Conservation (phyloP, 2,113 vertebrate genomes). For the Pituophis catenifer region DNA sequence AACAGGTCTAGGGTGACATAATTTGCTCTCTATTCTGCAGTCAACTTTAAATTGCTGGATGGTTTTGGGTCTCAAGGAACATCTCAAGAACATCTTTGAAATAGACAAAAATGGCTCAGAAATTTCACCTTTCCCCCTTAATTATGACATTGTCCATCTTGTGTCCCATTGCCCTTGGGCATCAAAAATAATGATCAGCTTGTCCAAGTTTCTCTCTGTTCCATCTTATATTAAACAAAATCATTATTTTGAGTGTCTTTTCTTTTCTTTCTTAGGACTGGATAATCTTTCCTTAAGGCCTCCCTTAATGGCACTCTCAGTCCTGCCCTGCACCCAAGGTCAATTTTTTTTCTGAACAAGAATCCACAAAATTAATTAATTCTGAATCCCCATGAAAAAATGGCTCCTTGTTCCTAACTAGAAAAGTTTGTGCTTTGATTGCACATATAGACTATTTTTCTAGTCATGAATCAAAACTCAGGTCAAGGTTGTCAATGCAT, state of each 20-base stretch:
- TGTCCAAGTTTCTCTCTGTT: not conserved
- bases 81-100: not conserved
- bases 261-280: not conserved
- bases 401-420: slow-evolving; percentile 5
- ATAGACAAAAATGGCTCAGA: not conserved
- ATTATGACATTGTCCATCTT: not conserved
- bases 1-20: not conserved
- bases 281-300: not conserved
- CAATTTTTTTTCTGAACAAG: slow-evolving; percentile 6
- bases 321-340: not conserved
- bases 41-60: not conserved
- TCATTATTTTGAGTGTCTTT: not conserved
- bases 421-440: not conserved
- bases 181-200: not conserved
- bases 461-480: not conserved
- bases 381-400: slow-evolving; percentile 29
- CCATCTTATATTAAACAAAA: not conserved
- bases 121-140: not conserved
- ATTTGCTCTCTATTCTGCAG: not conserved
- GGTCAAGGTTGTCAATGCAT: not conserved
- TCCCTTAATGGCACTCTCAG: not conserved
- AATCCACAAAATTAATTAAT: slow-evolving; percentile 27
- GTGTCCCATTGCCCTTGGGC: not conserved
- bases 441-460: not conserved
- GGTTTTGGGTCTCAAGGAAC: not conserved